These are phyloP conservation scores for Gordius sp. DNA, from an alignment of 2,888 invertebrate genomes.

Conservation along the genomic window DNA sequence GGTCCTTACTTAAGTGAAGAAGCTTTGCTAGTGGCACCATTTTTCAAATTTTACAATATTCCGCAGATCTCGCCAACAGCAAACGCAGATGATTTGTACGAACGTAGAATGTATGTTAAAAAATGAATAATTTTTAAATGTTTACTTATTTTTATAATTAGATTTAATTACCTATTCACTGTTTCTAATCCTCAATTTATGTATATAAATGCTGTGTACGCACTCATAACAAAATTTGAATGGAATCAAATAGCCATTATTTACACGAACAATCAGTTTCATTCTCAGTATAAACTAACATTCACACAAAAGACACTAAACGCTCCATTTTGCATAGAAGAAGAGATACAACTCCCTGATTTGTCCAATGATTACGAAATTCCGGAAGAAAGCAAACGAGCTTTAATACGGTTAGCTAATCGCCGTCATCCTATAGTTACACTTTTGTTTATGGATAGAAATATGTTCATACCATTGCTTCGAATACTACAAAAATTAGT, in stretches of 20 bases:
- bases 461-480: too few relatives aligned
- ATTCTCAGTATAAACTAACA: neutral
- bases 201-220: neutral
- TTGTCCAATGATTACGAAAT: too few relatives aligned
- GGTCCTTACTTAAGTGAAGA: neutral
- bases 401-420: neutral
- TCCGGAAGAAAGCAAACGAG: too few relatives aligned
- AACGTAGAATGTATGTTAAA: neutral
- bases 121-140: neutral
- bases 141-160: neutral
- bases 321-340: too few relatives aligned
- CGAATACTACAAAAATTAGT: too few relatives aligned
- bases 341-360: too few relatives aligned
- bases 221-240: neutral
- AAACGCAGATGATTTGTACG: neutral
- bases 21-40: neutral
- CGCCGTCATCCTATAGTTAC: constrained; percentile 1
- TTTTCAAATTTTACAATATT: neutral
- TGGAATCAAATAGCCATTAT: neutral
- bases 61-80: neutral
- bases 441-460: neutral
- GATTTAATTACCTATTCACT: neutral
- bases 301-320: too few relatives aligned
- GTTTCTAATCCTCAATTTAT: neutral
- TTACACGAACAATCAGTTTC: neutral